Conservation (phyloP, 2,113 vertebrate genomes). For the Trichechus manatus region DNA sequence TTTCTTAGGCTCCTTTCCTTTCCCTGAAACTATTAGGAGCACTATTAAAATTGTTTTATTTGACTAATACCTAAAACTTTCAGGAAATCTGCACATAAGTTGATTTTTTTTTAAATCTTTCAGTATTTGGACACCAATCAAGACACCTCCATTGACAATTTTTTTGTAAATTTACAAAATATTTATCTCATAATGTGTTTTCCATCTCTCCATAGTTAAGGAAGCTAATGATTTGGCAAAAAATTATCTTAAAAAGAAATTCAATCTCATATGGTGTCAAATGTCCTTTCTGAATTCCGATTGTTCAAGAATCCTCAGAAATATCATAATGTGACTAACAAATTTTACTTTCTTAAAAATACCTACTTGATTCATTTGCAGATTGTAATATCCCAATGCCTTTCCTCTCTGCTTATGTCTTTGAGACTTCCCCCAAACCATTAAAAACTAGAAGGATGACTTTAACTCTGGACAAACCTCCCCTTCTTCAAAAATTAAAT, state of each 20-base stretch:
- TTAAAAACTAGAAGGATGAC: conserved; percentile 42
- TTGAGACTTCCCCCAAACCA: conserved; percentile 41
- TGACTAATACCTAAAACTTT: conserved; percentile 12
- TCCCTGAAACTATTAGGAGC: not conserved
- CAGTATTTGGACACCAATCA: not conserved
- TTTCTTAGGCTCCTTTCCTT: not conserved
- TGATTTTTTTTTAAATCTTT: not conserved
- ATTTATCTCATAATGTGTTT: not conserved
- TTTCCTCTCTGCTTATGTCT: not conserved
- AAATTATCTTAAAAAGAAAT: conserved; percentile 58
- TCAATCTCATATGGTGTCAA: not conserved
- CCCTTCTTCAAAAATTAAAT: conserved; percentile 61
- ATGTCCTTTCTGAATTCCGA: not conserved
- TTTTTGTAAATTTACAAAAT: conserved; percentile 50
- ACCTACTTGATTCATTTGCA: not conserved
- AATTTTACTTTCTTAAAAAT: conserved; percentile 44
- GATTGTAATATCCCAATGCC: not conserved
- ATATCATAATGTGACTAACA: not conserved
- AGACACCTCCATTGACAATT: not conserved
- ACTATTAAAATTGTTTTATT: conserved; percentile 16
- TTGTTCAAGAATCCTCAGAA: conserved; percentile 59
- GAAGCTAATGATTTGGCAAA: not conserved
- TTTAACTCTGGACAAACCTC: not conserved
- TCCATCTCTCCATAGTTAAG: not conserved
- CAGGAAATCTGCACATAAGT: not conserved